Conservation (phyloP, 1,140 invertebrate genomes). For the Heliconius eleuchia region DNA sequence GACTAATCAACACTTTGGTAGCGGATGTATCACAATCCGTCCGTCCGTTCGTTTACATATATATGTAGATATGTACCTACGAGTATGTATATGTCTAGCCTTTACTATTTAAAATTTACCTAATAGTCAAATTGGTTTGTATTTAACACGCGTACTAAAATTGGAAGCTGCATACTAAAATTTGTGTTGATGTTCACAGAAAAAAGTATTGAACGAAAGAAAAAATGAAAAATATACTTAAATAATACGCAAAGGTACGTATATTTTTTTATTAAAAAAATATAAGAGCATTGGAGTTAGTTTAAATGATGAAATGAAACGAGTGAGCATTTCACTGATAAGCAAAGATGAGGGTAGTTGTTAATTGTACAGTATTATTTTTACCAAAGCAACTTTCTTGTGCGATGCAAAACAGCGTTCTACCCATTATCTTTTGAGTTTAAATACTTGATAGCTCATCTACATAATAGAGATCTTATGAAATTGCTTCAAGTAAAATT, state of each 20-base stretch:
- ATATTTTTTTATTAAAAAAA: too few species aligned
- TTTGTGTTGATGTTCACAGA: too few species aligned
- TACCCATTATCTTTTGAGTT: neutral
- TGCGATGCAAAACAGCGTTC: conserved; percentile 1
- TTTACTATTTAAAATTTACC: too few species aligned
- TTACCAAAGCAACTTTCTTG: neutral
- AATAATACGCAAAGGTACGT: too few species aligned
- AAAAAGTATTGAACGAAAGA: too few species aligned
- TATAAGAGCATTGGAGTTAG: too few species aligned
- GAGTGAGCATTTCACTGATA: neutral
- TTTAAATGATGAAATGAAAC: too few species aligned
- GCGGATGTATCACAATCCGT: neutral
- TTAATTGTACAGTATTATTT: neutral
- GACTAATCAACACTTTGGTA: neutral
- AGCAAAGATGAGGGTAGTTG: neutral
- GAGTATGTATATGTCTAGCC: neutral
- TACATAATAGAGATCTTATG: conserved; percentile 11
- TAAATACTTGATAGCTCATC: conserved; percentile 6
- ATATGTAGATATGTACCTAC: neutral
- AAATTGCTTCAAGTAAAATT: neutral
- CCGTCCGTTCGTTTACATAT: neutral
- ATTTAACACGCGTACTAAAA: too few species aligned
- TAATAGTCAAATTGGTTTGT: too few species aligned
- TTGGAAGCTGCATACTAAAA: too few species aligned
- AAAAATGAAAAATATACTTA: too few species aligned